Evolutionary conservation across 2,888 invertebrate species (phyloP), one percentile per base, ranked within the genome.

Genomic region (Scaptomyza polygonia): DNA sequence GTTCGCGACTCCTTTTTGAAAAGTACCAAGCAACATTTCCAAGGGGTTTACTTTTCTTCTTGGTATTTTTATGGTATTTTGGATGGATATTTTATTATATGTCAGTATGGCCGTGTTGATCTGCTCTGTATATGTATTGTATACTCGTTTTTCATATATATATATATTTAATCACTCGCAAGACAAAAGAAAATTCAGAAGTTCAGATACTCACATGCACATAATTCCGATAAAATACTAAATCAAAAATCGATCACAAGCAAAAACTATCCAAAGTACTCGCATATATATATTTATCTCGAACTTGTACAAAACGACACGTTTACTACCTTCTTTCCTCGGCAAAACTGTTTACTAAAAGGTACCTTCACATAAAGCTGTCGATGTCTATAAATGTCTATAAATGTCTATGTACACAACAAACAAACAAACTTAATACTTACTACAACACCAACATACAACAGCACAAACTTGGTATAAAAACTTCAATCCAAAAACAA

Each of bases 281-380:
- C 74, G 68, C 65, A 72, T 67, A 49, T 49, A 47, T 44, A 44
- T 14, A 8, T 12, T 12, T 4, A 55, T 59, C 75, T 84, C 84
- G 89, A 86, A 80, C 86, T 77, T 63, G 71, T 75, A 84, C 87
- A 86, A 89, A 90, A 88, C 89, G 90, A 89, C 89, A 89, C 90
- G 89, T 89, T 79, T 73, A 90, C 89, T 80, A 86, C 89, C 89
- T 86, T 77, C 88, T 82, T 82, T 86, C 88, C 88, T 88, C 87
- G 79, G 86, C 83, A 72, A 77, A 72, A 88, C 72, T 76, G 81
- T 76, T 82, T 68, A 90, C 81, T 85, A 89, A 90, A 90, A 89
- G 90, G 90, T 90, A 89, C 83, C 88, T n/a, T n/a, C 73, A 75
- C 61, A 80, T 63, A 47, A 69, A 58, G 51, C 53, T 68, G 72